Evolutionary conservation across 2,888 invertebrate genomes (phyloP).

Genomic region (Apoda limacodes): DNA sequence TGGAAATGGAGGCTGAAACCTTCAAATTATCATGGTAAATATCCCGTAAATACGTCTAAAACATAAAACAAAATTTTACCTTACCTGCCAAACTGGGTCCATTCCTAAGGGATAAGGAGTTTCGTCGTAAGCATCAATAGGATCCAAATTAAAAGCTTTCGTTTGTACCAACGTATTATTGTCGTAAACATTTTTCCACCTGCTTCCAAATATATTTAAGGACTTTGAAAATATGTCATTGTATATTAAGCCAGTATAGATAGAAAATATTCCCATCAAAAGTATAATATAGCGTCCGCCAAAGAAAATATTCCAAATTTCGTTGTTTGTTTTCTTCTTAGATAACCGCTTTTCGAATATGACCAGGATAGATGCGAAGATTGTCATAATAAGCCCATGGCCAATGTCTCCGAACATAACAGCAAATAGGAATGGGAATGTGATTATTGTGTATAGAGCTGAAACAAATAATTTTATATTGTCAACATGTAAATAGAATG

Average conservation of each 20-base stretch:
- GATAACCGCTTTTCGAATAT: conserved; percentile 71
- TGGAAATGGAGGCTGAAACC: neutral
- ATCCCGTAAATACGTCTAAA: too few species aligned
- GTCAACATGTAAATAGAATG: neutral
- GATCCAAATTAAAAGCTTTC: conserved; percentile 51
- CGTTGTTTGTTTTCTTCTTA: conserved; percentile 60
- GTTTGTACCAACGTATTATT: conserved; percentile 33
- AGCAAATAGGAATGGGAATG: conserved; percentile 83
- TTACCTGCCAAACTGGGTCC: conserved; percentile 79
- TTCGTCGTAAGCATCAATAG: conserved; percentile 44
- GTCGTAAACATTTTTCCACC: conserved; percentile 66
- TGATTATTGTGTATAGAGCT: conserved; percentile 79
- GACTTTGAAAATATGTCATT: conserved; percentile 81
- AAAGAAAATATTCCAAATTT: conserved; percentile 81
- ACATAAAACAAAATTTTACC: conserved; percentile 2
- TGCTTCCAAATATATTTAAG: conserved; percentile 75
- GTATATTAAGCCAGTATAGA: conserved; percentile 81
- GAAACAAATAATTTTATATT: conserved; percentile 23
- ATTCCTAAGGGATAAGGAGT: conserved; percentile 77
- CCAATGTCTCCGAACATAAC: conserved; percentile 85
- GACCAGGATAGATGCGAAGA: conserved; percentile 74
- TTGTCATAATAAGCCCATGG: conserved; percentile 76
- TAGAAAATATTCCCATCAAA: conserved; percentile 79
- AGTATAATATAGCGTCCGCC: conserved; percentile 80
- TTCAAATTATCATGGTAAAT: neutral